These are phyloP conservation scores for Lypha dubia DNA, from an alignment of 2,888 invertebrate species.

Conservation along the genomic window DNA sequence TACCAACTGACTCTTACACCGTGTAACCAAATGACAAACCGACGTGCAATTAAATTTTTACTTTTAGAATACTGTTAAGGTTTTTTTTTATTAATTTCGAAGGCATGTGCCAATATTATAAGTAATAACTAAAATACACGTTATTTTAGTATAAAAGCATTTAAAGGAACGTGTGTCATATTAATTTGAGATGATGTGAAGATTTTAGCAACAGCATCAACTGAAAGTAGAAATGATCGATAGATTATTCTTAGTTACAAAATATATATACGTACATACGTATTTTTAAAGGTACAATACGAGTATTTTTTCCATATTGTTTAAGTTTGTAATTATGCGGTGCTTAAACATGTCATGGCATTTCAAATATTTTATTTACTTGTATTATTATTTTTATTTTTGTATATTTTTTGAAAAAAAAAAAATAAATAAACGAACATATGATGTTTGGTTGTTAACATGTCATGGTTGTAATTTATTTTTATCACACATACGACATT, in stretches of 20 bases:
- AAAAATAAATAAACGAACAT: no score
- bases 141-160: slow-evolving; percentile 16
- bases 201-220: slow-evolving; percentile 6
- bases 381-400: neutral
- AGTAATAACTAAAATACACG: slow-evolving; percentile 1
- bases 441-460: slow-evolving; percentile 36
- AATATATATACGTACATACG: no score
- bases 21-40: neutral
- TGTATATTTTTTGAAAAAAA: slow-evolving; percentile 4
- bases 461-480: slow-evolving; percentile 63
- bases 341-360: slow-evolving; percentile 67
- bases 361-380: slow-evolving; percentile 43
- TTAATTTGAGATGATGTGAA: slow-evolving; percentile 60
- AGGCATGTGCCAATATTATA: slow-evolving; percentile 55
- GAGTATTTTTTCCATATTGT: slow-evolving; percentile 41
- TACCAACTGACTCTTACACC: neutral
- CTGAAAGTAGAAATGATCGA: slow-evolving; percentile 13
- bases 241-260: slow-evolving; percentile 43
- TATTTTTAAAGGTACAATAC: neutral
- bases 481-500: slow-evolving; percentile 54
- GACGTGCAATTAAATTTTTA: slow-evolving; percentile 30
- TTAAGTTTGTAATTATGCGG: slow-evolving; percentile 59
- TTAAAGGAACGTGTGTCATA: slow-evolving; percentile 62
- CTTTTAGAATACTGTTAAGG: slow-evolving; percentile 42
- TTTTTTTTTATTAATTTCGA: slow-evolving; percentile 18